Evolutionary conservation across 2,888 invertebrate species (phyloP).

Genomic region (Papilio demoleus): DNA sequence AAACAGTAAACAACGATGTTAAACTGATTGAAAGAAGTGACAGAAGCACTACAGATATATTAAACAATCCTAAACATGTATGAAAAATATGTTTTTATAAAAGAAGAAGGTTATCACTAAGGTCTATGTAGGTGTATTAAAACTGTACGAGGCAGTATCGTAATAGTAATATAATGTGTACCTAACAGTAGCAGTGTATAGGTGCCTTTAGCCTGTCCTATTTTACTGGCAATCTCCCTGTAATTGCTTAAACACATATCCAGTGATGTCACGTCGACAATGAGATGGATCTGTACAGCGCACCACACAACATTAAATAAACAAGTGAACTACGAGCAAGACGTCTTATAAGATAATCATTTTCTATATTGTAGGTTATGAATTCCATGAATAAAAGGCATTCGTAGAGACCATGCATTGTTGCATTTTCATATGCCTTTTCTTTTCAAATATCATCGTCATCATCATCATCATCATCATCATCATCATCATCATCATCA

Average conservation of each 20-base stretch:
- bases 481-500: too few relatives aligned
- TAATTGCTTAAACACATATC: conserved; percentile 77
- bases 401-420: neutral
- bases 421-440: neutral
- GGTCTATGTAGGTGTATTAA: neutral
- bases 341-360: conserved; percentile 8
- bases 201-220: conserved; percentile 50
- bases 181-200: conserved; percentile 11
- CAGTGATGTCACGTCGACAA: conserved; percentile 60
- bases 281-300: conserved; percentile 64
- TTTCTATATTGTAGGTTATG: conserved; percentile 19
- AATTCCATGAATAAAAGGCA: neutral
- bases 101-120: neutral
- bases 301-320: conserved; percentile 29
- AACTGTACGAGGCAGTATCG: neutral
- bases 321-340: conserved; percentile 21
- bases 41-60: too few relatives aligned
- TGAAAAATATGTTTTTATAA: neutral
- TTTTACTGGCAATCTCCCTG: conserved; percentile 57
- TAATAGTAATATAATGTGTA: neutral
- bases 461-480: too few relatives aligned
- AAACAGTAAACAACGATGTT: too few relatives aligned
- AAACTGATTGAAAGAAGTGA: too few relatives aligned
- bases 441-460: neutral
- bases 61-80: too few relatives aligned